phyloP scores from a whole-genome alignment of 2,797 vertebrate genomes.

The Naso thynnoides region DNA sequence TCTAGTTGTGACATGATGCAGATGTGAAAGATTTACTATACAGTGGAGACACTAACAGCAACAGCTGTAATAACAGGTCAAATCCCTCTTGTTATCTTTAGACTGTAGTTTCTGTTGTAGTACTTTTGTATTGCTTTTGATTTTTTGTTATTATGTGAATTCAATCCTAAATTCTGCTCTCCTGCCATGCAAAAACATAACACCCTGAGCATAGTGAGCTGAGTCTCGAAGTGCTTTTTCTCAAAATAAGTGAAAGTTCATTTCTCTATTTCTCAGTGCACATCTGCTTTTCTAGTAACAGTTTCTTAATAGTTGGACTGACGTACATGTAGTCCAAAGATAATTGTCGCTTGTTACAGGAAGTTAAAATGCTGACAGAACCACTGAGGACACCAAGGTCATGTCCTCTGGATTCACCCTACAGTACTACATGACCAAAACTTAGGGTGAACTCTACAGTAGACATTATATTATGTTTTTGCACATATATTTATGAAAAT shows the following conservation, averaged over 20 bases:
- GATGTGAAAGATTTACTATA: neutral
- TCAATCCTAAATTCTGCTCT: neutral
- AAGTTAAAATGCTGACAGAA: constrained; percentile 3
- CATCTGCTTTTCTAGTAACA: constrained; percentile 3
- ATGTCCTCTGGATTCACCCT: neutral
- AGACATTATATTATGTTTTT: neutral
- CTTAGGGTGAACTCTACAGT: neutral
- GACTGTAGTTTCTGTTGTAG: neutral
- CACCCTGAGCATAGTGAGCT: neutral
- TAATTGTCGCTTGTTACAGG: constrained; percentile 29
- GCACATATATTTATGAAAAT: too few relatives aligned
- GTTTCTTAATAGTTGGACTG: constrained; percentile 4
- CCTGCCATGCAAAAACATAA: neutral
- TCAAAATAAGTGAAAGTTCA: neutral
- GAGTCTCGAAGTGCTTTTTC: neutral
- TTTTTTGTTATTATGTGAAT: neutral
- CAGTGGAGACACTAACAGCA: constrained; percentile 1
- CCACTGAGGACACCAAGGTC: constrained; percentile 6
- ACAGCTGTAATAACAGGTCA: neutral
- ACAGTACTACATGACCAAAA: neutral
- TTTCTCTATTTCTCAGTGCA: neutral
- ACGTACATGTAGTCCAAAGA: constrained; percentile 14
- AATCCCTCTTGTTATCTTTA: neutral
- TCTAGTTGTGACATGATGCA: too few relatives aligned
- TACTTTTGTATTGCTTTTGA: neutral